phyloP scores from a whole-genome alignment of 2,113 vertebrate genomes.

The Ciconia boyciana region DNA sequence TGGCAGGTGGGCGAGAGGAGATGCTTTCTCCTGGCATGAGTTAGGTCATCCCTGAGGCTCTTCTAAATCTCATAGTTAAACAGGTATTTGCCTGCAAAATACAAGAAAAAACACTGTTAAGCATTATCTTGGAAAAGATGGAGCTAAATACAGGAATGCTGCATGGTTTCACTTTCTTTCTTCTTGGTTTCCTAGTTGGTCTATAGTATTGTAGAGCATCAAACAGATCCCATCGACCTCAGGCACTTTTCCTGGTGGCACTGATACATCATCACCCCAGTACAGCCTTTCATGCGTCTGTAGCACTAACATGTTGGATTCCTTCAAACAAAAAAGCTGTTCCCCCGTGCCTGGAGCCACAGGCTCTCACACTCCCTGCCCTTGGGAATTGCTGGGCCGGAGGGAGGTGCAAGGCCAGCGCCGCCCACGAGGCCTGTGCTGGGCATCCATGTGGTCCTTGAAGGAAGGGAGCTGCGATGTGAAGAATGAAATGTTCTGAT shows the following conservation, averaged over 20 bases:
- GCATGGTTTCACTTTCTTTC: not conserved
- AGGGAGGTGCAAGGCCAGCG: not conserved
- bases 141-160: not conserved
- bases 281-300: not conserved
- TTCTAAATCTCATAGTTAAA: not conserved
- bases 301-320: not conserved
- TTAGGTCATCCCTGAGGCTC: not conserved
- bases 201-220: not conserved
- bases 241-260: not conserved
- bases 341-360: not conserved
- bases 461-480: not conserved
- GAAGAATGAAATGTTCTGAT: not conserved
- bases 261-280: not conserved
- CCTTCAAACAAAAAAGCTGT: not conserved
- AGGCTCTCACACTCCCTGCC: not conserved
- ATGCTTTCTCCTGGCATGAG: not conserved
- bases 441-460: not conserved
- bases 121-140: not conserved
- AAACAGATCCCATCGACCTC: not conserved
- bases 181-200: not conserved
- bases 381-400: not conserved
- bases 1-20: not conserved
- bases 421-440: rapidly evolving
- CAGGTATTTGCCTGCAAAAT: not conserved
- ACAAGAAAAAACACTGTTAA: not conserved